Conservation (phyloP, 2,113 vertebrate species). For the Gnathonemus echidnorhynchus region DNA sequence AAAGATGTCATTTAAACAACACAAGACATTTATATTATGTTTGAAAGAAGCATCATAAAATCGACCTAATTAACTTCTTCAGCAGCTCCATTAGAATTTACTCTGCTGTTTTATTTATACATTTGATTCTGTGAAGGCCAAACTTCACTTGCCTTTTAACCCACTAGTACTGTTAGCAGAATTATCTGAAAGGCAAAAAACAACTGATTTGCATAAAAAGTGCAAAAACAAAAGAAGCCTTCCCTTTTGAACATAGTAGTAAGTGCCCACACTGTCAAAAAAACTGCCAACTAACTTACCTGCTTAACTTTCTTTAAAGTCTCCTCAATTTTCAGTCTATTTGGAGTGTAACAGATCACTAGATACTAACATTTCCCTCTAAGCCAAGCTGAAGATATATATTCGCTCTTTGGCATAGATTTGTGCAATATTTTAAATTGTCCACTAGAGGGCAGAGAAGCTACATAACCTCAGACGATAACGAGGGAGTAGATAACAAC, state of each 20-base stretch:
- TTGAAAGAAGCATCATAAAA: background rate
- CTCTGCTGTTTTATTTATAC: background rate
- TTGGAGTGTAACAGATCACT: background rate
- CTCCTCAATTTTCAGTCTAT: background rate
- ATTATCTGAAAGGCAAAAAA: background rate
- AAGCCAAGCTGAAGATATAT: background rate
- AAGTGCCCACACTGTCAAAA: background rate
- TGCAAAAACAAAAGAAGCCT: background rate
- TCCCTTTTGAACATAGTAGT: slow-evolving; percentile 9
- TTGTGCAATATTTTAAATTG: slow-evolving; percentile 13
- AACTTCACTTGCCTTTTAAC: background rate
- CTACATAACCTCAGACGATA: slow-evolving; percentile 1
- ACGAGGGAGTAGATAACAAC: background rate
- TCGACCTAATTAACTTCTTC: slow-evolving; percentile 1
- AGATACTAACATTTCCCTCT: background rate
- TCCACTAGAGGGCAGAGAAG: slow-evolving; percentile 18
- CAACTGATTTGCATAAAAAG: slow-evolving; percentile 15
- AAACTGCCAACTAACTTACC: background rate
- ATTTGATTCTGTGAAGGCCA: background rate
- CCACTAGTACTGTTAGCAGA: background rate
- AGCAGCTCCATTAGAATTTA: background rate
- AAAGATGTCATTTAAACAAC: background rate
- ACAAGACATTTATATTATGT: background rate
- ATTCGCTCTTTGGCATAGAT: slow-evolving; percentile 19
- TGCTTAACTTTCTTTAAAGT: background rate